Percentiles rank a stretch among this genome's conserved stretches.
Evolutionary conservation across 1,140 invertebrate species (phyloP).

Genomic region (Temnothorax longispinosus): DNA sequence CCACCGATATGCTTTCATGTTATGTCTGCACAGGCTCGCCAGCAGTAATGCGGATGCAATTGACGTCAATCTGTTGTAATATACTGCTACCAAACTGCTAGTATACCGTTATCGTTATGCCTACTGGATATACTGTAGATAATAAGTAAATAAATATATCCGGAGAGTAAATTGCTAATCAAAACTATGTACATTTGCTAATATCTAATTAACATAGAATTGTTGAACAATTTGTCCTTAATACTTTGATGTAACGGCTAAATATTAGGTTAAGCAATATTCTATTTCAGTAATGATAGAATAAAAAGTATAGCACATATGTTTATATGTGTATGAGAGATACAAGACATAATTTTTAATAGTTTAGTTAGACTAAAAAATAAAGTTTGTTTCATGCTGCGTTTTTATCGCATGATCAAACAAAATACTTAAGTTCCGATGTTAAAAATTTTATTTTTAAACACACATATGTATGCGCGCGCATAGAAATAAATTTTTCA

Average conservation of each 20-base stretch:
- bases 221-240: not conserved
- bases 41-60: slow-evolving; percentile 8
- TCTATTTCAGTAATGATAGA: not conserved
- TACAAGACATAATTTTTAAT: not conserved
- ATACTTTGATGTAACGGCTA: not conserved
- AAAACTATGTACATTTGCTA: not conserved
- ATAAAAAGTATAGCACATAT: not conserved
- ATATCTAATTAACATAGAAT: not conserved
- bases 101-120: slow-evolving; percentile 1
- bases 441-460: not conserved
- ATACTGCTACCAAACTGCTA: not conserved
- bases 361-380: not conserved
- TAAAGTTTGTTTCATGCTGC: not conserved
- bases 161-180: not conserved
- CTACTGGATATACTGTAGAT: not conserved
- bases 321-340: too few relatives aligned
- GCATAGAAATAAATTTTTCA: not conserved
- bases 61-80: slow-evolving; percentile 20
- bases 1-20: slow-evolving; percentile 17
- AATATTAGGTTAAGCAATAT: not conserved
- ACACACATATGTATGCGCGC: too few relatives aligned
- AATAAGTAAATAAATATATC: slow-evolving; percentile 4
- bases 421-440: not conserved
- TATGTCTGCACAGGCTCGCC: slow-evolving; percentile 10
- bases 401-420: not conserved